Evolutionary conservation across 2,797 vertebrate species (phyloP).

Genomic region (Masticophis lateralis): DNA sequence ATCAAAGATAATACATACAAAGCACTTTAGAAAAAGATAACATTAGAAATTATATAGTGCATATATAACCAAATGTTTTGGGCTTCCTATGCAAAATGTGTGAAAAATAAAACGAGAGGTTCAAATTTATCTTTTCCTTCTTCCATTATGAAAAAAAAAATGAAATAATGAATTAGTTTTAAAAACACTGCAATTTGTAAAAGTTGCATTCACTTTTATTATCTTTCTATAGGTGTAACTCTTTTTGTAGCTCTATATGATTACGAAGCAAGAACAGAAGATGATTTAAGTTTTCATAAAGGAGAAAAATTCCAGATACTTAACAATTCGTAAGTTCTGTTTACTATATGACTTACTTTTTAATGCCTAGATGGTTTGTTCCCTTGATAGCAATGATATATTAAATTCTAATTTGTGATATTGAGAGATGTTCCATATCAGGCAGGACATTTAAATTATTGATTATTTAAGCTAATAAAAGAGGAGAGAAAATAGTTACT

Average conservation of each 20-base stretch:
- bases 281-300: slow-evolving; percentile 97
- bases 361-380: not conserved
- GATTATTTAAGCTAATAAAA: not conserved
- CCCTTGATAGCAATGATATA: not conserved
- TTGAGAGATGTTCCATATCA: not conserved
- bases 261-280: slow-evolving; percentile 94
- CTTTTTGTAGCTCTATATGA: slow-evolving; percentile 97
- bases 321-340: slow-evolving; percentile 93
- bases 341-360: not conserved
- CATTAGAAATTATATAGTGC: not conserved
- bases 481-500: not conserved
- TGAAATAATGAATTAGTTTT: not conserved
- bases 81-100: not conserved
- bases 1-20: not conserved
- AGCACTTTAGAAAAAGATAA: not conserved
- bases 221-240: slow-evolving; percentile 84
- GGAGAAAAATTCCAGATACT: slow-evolving; percentile 97
- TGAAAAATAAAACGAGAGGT: not conserved
- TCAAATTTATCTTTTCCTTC: not conserved
- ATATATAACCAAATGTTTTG: not conserved
- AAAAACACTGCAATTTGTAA: not conserved
- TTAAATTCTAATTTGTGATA: not conserved
- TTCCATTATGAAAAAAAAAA: not conserved
- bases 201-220: slow-evolving; percentile 9
- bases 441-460: slow-evolving; percentile 1